Percentiles rank a stretch among this genome's conserved stretches.
Conservation (phyloP, 1,140 invertebrate species). For the Pararge aegeria region DNA sequence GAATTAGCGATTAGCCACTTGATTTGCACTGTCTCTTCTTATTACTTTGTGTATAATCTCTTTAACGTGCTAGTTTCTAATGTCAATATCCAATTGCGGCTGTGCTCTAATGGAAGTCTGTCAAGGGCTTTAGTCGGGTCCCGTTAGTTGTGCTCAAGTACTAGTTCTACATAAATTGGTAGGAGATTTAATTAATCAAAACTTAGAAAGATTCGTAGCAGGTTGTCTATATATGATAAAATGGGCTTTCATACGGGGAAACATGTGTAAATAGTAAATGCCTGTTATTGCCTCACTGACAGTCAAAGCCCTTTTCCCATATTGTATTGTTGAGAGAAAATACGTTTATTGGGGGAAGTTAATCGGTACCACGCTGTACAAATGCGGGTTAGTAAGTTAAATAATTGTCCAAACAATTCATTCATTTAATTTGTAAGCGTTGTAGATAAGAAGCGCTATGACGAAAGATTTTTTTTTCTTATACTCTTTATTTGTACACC, state of each 20-base stretch:
- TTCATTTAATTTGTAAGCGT: too few relatives aligned
- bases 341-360: too few relatives aligned
- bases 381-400: too few relatives aligned
- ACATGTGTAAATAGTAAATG: background rate
- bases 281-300: too few relatives aligned
- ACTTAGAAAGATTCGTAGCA: slow-evolving; percentile 1
- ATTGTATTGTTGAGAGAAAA: too few relatives aligned
- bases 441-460: too few relatives aligned
- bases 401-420: too few relatives aligned
- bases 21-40: background rate
- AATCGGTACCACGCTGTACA: too few relatives aligned
- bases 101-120: slow-evolving; percentile 22
- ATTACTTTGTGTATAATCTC: background rate
- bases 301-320: too few relatives aligned
- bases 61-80: background rate
- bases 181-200: slow-evolving; percentile 21
- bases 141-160: slow-evolving; percentile 22
- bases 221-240: background rate
- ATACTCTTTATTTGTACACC: too few relatives aligned
- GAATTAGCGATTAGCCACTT: background rate
- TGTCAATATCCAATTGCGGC: slow-evolving; percentile 17
- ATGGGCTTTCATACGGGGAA: background rate
- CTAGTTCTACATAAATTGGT: slow-evolving; percentile 23
- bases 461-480: too few relatives aligned
- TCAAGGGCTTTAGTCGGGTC: slow-evolving; percentile 17